Percentiles rank a stretch among this genome's conserved stretches.
phyloP scores from a whole-genome alignment of 2,797 vertebrate genomes.

The Diplodus puntazzo region DNA sequence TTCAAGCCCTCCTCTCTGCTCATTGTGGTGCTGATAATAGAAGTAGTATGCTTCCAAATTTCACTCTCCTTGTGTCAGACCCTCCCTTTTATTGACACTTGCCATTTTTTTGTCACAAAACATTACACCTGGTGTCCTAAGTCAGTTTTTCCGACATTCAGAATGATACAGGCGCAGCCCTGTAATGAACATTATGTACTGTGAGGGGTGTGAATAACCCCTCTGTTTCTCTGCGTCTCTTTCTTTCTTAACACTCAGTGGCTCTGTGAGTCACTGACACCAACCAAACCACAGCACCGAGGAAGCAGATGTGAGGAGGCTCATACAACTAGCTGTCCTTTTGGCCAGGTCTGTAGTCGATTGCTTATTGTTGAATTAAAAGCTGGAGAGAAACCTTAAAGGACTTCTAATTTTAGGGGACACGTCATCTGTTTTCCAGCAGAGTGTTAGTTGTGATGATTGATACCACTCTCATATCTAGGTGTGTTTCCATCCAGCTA shows the following conservation, averaged over 20 bases:
- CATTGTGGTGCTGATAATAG: no score
- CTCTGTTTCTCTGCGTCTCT: slow-evolving; percentile 1
- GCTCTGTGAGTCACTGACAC: slow-evolving; percentile 31
- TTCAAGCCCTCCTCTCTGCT: no score
- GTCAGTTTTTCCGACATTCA: background rate
- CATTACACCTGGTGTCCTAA: background rate
- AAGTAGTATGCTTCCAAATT: no score
- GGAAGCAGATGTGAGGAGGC: slow-evolving; percentile 2
- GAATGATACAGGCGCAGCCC: slow-evolving; percentile 12
- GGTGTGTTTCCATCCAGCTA: background rate
- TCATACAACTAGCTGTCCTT: slow-evolving; percentile 2
- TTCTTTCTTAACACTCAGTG: background rate
- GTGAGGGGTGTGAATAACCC: slow-evolving; percentile 37
- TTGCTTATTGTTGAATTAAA: slow-evolving; percentile 19
- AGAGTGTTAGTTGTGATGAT: no score
- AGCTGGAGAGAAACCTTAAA: background rate
- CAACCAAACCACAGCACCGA: slow-evolving; percentile 13
- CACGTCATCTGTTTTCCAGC: background rate
- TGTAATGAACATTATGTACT: slow-evolving; percentile 46
- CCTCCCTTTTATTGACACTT: background rate
- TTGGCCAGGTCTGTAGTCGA: slow-evolving; percentile 2
- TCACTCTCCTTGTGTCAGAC: no score
- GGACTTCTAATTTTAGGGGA: background rate
- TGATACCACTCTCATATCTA: background rate
- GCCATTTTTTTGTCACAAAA: slow-evolving; percentile 5